Base-by-base conservation (phyloP, 2,113 vertebrate species). In the Australoheros scitulus region DNA sequence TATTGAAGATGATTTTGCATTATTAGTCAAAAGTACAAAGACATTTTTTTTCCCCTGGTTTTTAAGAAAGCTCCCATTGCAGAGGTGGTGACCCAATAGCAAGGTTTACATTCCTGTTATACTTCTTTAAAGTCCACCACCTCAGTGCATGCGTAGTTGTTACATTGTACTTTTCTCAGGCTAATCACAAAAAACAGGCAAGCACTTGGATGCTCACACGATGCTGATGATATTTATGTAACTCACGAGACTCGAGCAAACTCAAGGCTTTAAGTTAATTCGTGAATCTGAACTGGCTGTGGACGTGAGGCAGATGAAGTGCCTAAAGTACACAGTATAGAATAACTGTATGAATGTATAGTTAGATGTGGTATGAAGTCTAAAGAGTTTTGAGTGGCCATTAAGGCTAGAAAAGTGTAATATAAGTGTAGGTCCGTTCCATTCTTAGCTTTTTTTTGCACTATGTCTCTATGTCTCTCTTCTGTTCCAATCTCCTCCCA, bases 231-330 rank as follows among this genome's bases (percentile, higher is more conserved):
- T 9, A 8, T 36, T 36, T 36, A 36, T 36, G 34, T 7, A 36
- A 36, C 34, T 8, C 34, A 9, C 2, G 34, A 36, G 34, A 36
- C 34, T 36, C 34, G 5, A 36, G 34, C 41, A 43, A 2, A 3
- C 41, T 43, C 41, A 5, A 65, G 63, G 63, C 22, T 10, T 64
- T 70, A 29, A 5, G 64, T 4, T 22, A n/a, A 56, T 4, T 10
- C 3, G 9, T 22, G 20, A 22, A 4, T 11, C 55, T 56, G 22
- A 56, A 22, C n/a, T 24, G 64, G 64, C 41, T 29, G 24, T 29
- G 41, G 1, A n/a, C 9, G 8, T 55, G 18, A 7, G 15, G 22
- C 0, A 29, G 41, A 50, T 29, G 65, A 50, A 0, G 17, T 0
- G 5, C 14, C 5, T 11, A 26, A 0, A 4, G 5, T 9, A 0